Percentiles rank a stretch among this genome's conserved stretches.
Conservation (phyloP, 2,888 invertebrate genomes). For the Lysandra coridon region DNA sequence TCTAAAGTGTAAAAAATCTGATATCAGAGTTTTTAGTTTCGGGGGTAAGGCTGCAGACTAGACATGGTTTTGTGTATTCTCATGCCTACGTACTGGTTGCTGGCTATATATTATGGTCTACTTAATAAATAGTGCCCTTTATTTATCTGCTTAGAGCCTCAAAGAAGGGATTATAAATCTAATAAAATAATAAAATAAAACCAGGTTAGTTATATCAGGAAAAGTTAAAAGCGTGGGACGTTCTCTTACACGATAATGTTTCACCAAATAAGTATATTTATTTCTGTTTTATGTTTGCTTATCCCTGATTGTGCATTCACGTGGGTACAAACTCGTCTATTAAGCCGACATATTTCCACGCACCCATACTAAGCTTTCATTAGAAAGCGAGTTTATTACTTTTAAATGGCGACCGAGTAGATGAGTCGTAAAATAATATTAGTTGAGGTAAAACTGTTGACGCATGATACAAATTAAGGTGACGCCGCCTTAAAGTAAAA, state of each 20-base stretch:
- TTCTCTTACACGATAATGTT: not conserved
- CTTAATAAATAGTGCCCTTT: too few relatives aligned
- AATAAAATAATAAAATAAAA: not conserved
- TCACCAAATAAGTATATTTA: slow-evolving; percentile 19
- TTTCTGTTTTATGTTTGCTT: slow-evolving; percentile 1
- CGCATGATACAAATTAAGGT: not conserved
- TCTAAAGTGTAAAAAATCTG: too few relatives aligned
- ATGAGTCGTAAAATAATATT: slow-evolving; percentile 54
- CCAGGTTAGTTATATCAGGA: not conserved
- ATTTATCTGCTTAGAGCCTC: too few relatives aligned
- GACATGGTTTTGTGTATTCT: too few relatives aligned
- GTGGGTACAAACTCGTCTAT: slow-evolving; percentile 58
- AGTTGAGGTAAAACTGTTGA: not conserved
- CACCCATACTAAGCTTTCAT: slow-evolving; percentile 59
- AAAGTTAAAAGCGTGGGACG: not conserved
- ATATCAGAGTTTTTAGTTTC: too few relatives aligned
- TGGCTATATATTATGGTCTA: too few relatives aligned
- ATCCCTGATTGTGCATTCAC: slow-evolving; percentile 33
- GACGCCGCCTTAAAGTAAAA: too few relatives aligned
- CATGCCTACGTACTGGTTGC: too few relatives aligned
- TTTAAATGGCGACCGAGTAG: slow-evolving; percentile 60
- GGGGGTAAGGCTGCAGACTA: too few relatives aligned
- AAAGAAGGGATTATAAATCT: not conserved
- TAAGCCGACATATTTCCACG: slow-evolving; percentile 72
- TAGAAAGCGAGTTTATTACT: slow-evolving; percentile 70